Percentiles rank a stretch among this genome's conserved stretches.
Evolutionary conservation across 2,797 vertebrate genomes (phyloP).

Genomic region (Moxostoma hubbsi): DNA sequence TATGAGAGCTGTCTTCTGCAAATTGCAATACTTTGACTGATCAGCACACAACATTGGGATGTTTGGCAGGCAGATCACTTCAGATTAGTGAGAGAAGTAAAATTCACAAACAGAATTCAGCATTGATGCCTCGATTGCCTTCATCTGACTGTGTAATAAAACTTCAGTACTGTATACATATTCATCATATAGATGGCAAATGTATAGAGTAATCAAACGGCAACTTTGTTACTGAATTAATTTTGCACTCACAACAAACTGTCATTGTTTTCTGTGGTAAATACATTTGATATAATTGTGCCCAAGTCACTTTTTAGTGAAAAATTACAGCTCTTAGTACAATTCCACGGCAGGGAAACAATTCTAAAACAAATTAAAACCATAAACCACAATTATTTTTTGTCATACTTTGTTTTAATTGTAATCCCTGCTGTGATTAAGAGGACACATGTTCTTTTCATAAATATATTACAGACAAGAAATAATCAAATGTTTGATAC

Average conservation of each 20-base stretch:
- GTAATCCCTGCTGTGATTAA: conserved; percentile 77
- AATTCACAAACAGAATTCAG: too few relatives aligned
- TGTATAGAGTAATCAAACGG: too few relatives aligned
- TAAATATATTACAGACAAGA: conserved; percentile 81
- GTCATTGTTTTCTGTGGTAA: conserved; percentile 52
- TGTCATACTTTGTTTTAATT: conserved; percentile 77
- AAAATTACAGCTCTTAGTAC: conserved; percentile 83
- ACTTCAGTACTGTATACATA: too few relatives aligned
- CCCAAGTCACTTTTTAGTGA: conserved; percentile 81
- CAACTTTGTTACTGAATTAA: too few relatives aligned
- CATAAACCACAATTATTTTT: conserved; percentile 84
- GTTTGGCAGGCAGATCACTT: too few relatives aligned
- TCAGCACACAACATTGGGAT: too few relatives aligned
- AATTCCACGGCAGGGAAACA: conserved; percentile 78
- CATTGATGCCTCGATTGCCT: too few relatives aligned
- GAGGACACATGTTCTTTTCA: conserved; percentile 79
- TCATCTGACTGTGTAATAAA: too few relatives aligned
- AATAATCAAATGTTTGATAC: conserved; percentile 83
- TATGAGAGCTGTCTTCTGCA: too few relatives aligned
- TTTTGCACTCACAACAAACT: conserved; percentile 42
- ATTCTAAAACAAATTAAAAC: conserved; percentile 77
- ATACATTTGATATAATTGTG: conserved; percentile 65
- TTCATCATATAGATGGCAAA: too few relatives aligned
- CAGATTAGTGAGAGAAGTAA: too few relatives aligned
- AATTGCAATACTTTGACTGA: too few relatives aligned